Conservation (phyloP, 2,797 vertebrate species). For the Zenarchopterus dispar region DNA sequence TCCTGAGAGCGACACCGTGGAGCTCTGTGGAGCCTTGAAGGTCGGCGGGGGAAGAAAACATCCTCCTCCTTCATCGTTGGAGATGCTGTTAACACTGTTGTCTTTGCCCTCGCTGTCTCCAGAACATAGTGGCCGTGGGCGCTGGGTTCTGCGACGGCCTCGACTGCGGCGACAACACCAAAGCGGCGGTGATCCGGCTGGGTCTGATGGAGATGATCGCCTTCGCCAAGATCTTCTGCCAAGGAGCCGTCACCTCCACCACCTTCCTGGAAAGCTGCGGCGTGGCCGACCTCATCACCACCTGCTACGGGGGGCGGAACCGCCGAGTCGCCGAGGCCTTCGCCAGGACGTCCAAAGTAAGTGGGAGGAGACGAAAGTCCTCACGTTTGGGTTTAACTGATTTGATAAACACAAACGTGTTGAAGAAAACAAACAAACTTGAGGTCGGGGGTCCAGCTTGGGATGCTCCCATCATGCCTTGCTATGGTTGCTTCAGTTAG, state of each 20-base stretch:
- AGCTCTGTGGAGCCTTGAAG: slow-evolving; percentile 90
- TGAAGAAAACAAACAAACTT: no score
- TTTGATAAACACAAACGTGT: no score
- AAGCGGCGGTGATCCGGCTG: slow-evolving; percentile 90
- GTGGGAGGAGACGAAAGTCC: neutral
- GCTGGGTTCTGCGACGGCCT: slow-evolving; percentile 91
- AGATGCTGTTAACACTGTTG: no score
- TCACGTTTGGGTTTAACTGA: no score
- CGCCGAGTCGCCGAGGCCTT: slow-evolving; percentile 90
- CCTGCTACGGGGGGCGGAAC: slow-evolving; percentile 90
- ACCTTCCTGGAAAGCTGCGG: slow-evolving; percentile 93
- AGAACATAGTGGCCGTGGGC: slow-evolving; percentile 91
- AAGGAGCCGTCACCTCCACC: slow-evolving; percentile 69
- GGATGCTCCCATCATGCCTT: no score
- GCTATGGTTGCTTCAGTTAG: no score
- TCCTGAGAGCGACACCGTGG: slow-evolving; percentile 85
- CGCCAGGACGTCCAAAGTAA: slow-evolving; percentile 82
- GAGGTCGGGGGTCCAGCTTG: no score
- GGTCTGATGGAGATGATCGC: slow-evolving; percentile 93
- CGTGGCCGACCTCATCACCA: slow-evolving; percentile 90
- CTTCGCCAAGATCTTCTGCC: slow-evolving; percentile 88
- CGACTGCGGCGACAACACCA: slow-evolving; percentile 88
- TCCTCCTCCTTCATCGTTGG: no score
- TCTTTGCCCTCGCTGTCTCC: neutral
- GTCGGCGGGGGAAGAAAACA: slow-evolving; percentile 54